phyloP scores from a whole-genome alignment of 2,797 vertebrate genomes.

The Pyrocephalus nanus region DNA sequence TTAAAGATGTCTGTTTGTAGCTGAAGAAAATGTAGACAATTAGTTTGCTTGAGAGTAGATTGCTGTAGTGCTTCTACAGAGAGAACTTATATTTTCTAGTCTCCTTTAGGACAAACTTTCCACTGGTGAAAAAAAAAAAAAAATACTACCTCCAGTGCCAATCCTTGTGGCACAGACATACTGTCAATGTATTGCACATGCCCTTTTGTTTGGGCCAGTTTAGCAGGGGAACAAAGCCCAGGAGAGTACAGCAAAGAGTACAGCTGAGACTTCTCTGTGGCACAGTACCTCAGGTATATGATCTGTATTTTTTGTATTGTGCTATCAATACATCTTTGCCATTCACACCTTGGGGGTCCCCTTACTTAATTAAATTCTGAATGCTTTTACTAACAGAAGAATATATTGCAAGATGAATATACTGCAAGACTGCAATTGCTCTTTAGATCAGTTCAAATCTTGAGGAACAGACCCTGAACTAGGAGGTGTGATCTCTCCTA shows the following conservation, averaged over 20 bases:
- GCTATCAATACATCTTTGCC: neutral
- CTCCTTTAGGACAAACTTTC: neutral
- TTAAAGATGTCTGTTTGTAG: neutral
- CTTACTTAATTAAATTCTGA: neutral
- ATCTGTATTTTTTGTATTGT: neutral
- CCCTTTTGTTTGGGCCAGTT: neutral
- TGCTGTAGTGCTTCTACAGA: neutral
- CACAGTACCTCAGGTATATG: neutral
- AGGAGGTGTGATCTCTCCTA: neutral
- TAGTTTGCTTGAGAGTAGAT: neutral
- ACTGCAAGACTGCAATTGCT: neutral
- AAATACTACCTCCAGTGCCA: slow-evolving; percentile 36
- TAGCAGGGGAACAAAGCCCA: neutral
- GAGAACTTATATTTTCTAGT: neutral
- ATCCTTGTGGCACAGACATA: neutral
- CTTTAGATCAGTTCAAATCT: neutral
- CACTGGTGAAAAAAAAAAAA: neutral
- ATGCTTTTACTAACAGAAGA: neutral
- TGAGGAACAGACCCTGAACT: neutral
- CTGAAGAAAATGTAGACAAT: neutral
- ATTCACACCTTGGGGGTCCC: neutral
- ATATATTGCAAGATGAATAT: neutral
- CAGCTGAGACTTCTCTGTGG: neutral
- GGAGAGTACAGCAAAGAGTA: neutral
- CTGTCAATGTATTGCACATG: neutral